Base-by-base conservation (phyloP, 2,888 invertebrate species). In the Drosophila imparisetae region DNA sequence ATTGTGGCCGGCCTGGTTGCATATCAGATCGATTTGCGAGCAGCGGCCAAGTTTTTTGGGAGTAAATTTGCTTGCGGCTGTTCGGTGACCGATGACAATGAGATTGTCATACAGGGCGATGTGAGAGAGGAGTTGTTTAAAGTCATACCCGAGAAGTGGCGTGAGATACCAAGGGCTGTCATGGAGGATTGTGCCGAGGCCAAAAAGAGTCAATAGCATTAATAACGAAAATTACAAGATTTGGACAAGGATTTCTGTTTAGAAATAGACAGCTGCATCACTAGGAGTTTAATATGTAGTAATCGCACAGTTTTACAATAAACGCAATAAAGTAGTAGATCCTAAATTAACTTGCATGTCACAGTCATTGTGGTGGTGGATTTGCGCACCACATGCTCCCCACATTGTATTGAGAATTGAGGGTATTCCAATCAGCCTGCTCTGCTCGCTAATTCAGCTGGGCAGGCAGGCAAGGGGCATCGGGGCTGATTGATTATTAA, bases 241-340 rank as follows among this genome's bases (percentile, higher is more conserved):
- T 45, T 8, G 7, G 18, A 7, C 30, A 38, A n/a, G 52, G 42
- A 34, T 52, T 57, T 32, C 40, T 40, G 42, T 67, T 66, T 57
- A 64, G 59, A 80, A 73, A 72, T 54, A 68, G 57, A 70, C 54
- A 72, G 60, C 49, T 42, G 67, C 77, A 57, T 70, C 66, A 69
- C 59, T 61, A 72, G 62, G 66, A 69, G 57, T 85, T 84, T 85
- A 80, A 77, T 85, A 64, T 79, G 75, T 79, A 73, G 77, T 79
- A 73, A 73, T 73, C 81, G 75, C 73, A 74, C 80, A 61, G 80
- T 73, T 65, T 69, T 75, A 84, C 83, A 81, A 59, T 83, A 60
- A 70, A 73, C 75, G 67, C 67, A 67, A 65, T 69, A 70, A 77
- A 58, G 45, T 58, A 60, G 48, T 76, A 73, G 72, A 62, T 76